Conservation (phyloP, 2,888 invertebrate species). For the Lissocephala sabroskyi region DNA sequence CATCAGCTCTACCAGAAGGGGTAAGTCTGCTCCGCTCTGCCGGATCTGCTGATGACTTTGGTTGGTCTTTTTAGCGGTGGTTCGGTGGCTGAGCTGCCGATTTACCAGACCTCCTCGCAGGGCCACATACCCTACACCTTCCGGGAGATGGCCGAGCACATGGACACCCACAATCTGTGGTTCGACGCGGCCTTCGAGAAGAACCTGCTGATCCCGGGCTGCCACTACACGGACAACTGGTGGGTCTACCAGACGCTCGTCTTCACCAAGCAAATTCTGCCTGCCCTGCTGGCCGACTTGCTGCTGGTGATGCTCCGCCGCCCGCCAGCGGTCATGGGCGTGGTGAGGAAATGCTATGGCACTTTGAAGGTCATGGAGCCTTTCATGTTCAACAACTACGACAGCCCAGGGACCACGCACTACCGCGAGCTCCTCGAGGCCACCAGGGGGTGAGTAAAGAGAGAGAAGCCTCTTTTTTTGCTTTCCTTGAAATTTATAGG, state of each 20-base stretch:
- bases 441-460: constrained; percentile 32
- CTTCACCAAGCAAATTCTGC: constrained; percentile 52
- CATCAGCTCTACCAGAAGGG: constrained; percentile 29
- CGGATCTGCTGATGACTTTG: no score
- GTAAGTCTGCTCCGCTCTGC: constrained; percentile 20
- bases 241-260: constrained; percentile 35
- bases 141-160: constrained; percentile 26
- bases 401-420: constrained; percentile 42
- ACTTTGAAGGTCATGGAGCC: constrained; percentile 52
- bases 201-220: constrained; percentile 37
- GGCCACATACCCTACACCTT: constrained; percentile 38
- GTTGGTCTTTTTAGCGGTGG: no score
- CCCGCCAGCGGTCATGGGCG: constrained; percentile 43
- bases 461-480: not conserved
- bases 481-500: not conserved
- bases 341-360: constrained; percentile 38
- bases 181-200: constrained; percentile 33
- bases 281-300: constrained; percentile 44
- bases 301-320: constrained; percentile 36
- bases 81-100: constrained; percentile 18
- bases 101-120: constrained; percentile 45
- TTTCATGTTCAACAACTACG: constrained; percentile 52
- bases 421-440: constrained; percentile 12
- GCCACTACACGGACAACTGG: constrained; percentile 40
- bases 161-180: constrained; percentile 39